Percentiles rank a stretch among this genome's conserved stretches.
phyloP scores from a whole-genome alignment of 1,140 invertebrate genomes.

The Sitophilus oryzae region DNA sequence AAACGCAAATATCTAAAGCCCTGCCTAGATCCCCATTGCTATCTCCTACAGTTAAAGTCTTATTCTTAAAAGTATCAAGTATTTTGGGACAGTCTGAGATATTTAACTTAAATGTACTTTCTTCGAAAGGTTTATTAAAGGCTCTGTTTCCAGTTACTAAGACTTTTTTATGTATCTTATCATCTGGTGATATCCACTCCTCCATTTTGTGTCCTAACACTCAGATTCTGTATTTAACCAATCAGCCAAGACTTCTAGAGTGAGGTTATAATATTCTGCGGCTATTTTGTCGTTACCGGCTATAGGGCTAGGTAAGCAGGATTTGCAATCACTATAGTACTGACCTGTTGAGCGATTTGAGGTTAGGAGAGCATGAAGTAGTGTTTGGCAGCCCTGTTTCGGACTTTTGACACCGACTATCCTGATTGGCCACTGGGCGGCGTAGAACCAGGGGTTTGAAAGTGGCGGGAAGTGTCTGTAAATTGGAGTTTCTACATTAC shows the following conservation, averaged over 20 bases:
- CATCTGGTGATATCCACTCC: slow-evolving; percentile 35
- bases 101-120: slow-evolving; percentile 33
- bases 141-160: slow-evolving; percentile 25
- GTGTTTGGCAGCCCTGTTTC: slow-evolving; percentile 39
- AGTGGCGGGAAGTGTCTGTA: slow-evolving; percentile 40
- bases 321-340: slow-evolving; percentile 39
- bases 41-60: slow-evolving; percentile 31
- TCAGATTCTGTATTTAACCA: slow-evolving; percentile 36
- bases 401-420: slow-evolving; percentile 39
- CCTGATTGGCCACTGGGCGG: slow-evolving; percentile 40
- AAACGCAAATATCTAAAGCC: slow-evolving; percentile 33
- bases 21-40: slow-evolving; percentile 33
- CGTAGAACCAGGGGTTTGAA: slow-evolving; percentile 35
- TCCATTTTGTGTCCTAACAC: slow-evolving; percentile 29
- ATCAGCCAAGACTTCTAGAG: slow-evolving; percentile 31
- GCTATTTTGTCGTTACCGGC: slow-evolving; percentile 31
- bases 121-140: slow-evolving; percentile 38
- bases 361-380: slow-evolving; percentile 38
- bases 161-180: slow-evolving; percentile 34
- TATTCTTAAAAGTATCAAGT: slow-evolving; percentile 22
- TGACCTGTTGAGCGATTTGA: slow-evolving; percentile 37
- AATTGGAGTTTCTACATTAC: slow-evolving; percentile 42
- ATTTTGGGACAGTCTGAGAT: slow-evolving; percentile 26
- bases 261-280: slow-evolving; percentile 35
- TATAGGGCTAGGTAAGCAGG: slow-evolving; percentile 28